Evolutionary conservation across 35 echinoderm and acorn worm species (phyloP).

Genomic region (Ophioderma brevispina): DNA sequence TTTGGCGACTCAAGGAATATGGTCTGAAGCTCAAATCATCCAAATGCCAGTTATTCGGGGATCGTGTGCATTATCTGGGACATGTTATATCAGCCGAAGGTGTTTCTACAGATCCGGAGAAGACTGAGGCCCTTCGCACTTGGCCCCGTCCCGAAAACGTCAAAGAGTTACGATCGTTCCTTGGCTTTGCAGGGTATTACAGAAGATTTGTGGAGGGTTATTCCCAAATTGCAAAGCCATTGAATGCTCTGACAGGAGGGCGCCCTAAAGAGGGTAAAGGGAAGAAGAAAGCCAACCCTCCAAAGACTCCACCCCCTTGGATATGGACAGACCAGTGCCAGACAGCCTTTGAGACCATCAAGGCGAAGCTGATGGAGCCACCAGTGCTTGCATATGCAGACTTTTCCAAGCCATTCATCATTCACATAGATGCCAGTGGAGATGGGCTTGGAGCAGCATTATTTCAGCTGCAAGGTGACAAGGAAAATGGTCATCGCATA

Average conservation of each 20-base stretch:
- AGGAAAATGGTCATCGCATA: conserved; percentile 42
- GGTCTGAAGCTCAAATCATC: conserved; percentile 36
- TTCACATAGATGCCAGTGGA: conserved; percentile 38
- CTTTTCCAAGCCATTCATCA: conserved; percentile 14
- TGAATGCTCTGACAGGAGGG: conserved; percentile 25
- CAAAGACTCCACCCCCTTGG: background rate
- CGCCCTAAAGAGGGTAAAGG: background rate
- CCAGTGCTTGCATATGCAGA: conserved; percentile 36
- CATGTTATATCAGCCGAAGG: conserved; percentile 43
- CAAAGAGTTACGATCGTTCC: conserved; percentile 15
- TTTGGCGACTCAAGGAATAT: too few species aligned
- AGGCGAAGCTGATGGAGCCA: background rate
- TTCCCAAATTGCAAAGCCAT: conserved; percentile 22
- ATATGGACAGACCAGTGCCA: conserved; percentile 35
- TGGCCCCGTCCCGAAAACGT: conserved; percentile 22
- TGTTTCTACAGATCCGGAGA: conserved; percentile 27
- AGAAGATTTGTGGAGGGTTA: conserved; percentile 33
- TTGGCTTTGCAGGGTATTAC: conserved; percentile 45
- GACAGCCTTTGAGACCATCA: conserved; percentile 37
- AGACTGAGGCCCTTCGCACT: conserved; percentile 2
- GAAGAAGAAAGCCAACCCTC: background rate
- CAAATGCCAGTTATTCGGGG: conserved; percentile 36
- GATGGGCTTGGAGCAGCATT: conserved; percentile 31
- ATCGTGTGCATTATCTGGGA: conserved; percentile 35
- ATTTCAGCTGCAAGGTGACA: conserved; percentile 27